A percentile compares a stretch with the other conserved stretches of the same genome.
phyloP scores from a whole-genome alignment of 2,888 invertebrate species.

The Ormyrus pomaceus region DNA sequence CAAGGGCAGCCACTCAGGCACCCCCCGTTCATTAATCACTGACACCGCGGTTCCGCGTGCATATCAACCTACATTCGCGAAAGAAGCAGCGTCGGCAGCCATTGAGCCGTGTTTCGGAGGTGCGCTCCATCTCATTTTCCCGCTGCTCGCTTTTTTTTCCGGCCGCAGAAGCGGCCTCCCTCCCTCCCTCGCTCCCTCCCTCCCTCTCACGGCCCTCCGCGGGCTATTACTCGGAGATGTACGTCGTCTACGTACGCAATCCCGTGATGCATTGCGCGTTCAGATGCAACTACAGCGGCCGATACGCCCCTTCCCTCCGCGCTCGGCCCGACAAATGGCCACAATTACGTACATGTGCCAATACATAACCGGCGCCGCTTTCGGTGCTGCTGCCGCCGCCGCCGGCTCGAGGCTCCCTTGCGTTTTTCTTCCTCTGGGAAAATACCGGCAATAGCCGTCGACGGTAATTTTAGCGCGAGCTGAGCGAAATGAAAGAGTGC shows the following conservation, averaged over 20 bases:
- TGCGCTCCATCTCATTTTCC: constrained; percentile 39
- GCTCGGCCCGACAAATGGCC: constrained; percentile 68
- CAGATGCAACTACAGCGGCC: constrained; percentile 62
- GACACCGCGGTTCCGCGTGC: constrained; percentile 28
- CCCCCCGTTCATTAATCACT: constrained; percentile 53
- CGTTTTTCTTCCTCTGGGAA: constrained; percentile 49
- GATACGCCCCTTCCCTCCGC: constrained; percentile 61
- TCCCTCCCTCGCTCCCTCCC: constrained; percentile 2
- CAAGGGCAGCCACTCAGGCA: constrained; percentile 29
- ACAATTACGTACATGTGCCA: constrained; percentile 71
- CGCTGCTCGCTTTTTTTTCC: constrained; percentile 2
- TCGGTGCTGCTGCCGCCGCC: constrained; percentile 33
- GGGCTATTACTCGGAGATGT: constrained; percentile 66
- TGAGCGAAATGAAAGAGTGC: constrained; percentile 36
- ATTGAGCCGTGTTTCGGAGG: constrained; percentile 60
- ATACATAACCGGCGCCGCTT: constrained; percentile 65
- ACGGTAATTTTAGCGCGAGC: constrained; percentile 46
- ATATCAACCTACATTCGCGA: constrained; percentile 58
- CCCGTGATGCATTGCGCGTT: constrained; percentile 71
- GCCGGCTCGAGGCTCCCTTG: constrained; percentile 38
- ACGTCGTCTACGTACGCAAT: constrained; percentile 65
- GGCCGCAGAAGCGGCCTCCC: constrained; percentile 4
- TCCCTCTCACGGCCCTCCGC: constrained; percentile 15
- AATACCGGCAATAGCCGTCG: constrained; percentile 50
- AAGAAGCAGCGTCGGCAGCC: constrained; percentile 48